A percentile compares a stretch with the other conserved stretches of the same genome.
Conservation (phyloP, 2,797 vertebrate genomes). For the Morus bassanus region DNA sequence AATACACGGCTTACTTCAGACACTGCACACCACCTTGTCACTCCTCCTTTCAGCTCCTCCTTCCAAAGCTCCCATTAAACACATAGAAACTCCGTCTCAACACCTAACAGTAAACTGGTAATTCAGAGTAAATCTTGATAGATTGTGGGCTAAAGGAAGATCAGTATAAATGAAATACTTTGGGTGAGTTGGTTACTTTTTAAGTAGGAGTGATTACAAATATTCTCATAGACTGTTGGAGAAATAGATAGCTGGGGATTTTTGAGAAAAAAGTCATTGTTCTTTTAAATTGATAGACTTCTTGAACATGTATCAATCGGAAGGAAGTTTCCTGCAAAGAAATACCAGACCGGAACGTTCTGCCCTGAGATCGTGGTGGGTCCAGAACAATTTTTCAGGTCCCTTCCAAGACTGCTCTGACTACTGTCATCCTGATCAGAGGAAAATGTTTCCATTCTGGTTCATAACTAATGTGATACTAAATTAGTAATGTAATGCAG, state of each 20-base stretch:
- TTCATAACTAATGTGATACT: not conserved
- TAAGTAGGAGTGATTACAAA: not conserved
- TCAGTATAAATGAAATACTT: not conserved
- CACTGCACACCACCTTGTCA: not conserved
- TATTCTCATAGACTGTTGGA: not conserved
- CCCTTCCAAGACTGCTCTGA: not conserved
- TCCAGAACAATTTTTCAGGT: not conserved
- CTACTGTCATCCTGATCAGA: not conserved
- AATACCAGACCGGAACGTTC: not conserved
- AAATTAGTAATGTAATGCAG: not conserved
- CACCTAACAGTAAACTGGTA: not conserved
- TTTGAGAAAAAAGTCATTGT: not conserved
- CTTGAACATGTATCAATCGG: not conserved
- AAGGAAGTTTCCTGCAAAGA: not conserved
- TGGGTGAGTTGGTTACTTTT: not conserved
- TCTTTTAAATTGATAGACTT: not conserved
- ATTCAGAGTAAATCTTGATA: not conserved
- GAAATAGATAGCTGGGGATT: not conserved
- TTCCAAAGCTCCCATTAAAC: not conserved
- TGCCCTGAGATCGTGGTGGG: not conserved
- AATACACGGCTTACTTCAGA: not conserved
- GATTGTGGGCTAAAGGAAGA: not conserved
- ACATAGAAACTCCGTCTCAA: not conserved
- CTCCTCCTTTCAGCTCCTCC: not conserved
- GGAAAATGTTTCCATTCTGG: not conserved